These are phyloP conservation scores for Steatocranus sp. DNA, from an alignment of 2,797 vertebrate genomes.

Conservation along the genomic window DNA sequence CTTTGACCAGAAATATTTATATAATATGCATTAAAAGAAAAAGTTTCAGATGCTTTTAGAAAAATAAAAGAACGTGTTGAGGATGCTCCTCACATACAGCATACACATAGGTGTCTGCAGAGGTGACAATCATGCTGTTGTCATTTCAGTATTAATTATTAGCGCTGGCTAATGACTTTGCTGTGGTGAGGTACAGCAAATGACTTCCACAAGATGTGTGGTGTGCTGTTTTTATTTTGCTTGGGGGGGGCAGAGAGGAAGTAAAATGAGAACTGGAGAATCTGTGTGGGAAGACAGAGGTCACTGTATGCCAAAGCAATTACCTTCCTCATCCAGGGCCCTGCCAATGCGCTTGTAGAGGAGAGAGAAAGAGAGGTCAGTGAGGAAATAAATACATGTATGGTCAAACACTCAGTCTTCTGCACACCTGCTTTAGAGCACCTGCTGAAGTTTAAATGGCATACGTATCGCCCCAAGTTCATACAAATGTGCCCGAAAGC, in stretches of 20 bases:
- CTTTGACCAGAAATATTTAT: background rate
- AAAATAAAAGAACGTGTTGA: background rate
- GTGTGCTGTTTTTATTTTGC: slow-evolving; percentile 46
- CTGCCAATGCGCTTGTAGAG: slow-evolving; percentile 49
- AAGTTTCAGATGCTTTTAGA: background rate
- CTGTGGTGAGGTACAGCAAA: slow-evolving; percentile 21
- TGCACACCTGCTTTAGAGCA: slow-evolving; percentile 5
- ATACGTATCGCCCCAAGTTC: background rate
- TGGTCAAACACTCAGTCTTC: slow-evolving; percentile 26
- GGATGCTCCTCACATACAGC: background rate
- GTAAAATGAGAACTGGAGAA: slow-evolving; percentile 40
- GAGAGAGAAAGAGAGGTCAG: slow-evolving; percentile 54
- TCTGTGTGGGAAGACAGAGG: slow-evolving; percentile 66
- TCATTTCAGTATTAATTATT: slow-evolving; percentile 48
- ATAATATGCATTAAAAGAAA: background rate
- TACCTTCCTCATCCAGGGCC: slow-evolving; percentile 54
- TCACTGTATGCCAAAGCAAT: slow-evolving; percentile 69
- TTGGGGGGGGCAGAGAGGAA: slow-evolving; percentile 3
- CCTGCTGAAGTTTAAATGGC: slow-evolving; percentile 26
- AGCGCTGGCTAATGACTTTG: slow-evolving; percentile 42
- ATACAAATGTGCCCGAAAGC: background rate
- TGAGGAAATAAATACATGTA: slow-evolving; percentile 39
- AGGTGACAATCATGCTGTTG: slow-evolving; percentile 3
- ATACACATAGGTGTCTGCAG: background rate
- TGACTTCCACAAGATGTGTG: slow-evolving; percentile 43